Percentiles rank a stretch among this genome's conserved stretches.
These are phyloP conservation scores for Corythoichthys intestinalis DNA, from an alignment of 2,113 vertebrate species.

Conservation along the genomic window DNA sequence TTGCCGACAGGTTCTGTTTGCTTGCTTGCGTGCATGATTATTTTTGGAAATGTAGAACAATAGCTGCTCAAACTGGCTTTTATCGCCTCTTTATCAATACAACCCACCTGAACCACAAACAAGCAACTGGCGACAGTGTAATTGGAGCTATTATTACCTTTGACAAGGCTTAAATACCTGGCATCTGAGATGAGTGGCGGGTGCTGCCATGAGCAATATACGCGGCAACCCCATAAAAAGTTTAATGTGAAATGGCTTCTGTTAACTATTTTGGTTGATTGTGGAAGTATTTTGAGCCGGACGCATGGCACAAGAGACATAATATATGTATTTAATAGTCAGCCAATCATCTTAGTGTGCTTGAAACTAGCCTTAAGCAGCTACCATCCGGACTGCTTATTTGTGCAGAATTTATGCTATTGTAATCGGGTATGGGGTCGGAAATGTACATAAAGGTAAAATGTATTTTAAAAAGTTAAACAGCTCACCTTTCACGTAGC, in stretches of 20 bases:
- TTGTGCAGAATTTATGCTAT: no score
- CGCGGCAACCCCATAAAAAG: neutral
- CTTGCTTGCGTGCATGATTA: slow-evolving; percentile 65
- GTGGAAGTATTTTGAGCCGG: neutral
- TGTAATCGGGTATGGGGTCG: no score
- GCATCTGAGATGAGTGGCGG: neutral
- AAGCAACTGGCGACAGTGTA: neutral
- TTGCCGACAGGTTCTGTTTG: slow-evolving; percentile 69
- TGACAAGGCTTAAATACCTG: neutral
- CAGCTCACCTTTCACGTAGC: no score
- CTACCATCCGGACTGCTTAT: no score
- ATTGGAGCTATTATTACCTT: neutral
- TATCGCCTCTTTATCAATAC: slow-evolving; percentile 33
- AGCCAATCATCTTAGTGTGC: no score
- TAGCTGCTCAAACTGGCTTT: slow-evolving; percentile 66
- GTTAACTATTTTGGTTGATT: neutral
- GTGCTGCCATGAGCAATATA: neutral
- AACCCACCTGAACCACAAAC: neutral
- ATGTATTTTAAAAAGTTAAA: no score
- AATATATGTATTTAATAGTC: no score
- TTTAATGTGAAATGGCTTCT: neutral
- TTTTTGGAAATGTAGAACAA: slow-evolving; percentile 76
- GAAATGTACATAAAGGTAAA: no score
- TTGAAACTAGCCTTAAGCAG: no score
- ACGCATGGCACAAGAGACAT: no score